phyloP scores from a whole-genome alignment of 2,113 vertebrate genomes.

The Clinocottus analis region DNA sequence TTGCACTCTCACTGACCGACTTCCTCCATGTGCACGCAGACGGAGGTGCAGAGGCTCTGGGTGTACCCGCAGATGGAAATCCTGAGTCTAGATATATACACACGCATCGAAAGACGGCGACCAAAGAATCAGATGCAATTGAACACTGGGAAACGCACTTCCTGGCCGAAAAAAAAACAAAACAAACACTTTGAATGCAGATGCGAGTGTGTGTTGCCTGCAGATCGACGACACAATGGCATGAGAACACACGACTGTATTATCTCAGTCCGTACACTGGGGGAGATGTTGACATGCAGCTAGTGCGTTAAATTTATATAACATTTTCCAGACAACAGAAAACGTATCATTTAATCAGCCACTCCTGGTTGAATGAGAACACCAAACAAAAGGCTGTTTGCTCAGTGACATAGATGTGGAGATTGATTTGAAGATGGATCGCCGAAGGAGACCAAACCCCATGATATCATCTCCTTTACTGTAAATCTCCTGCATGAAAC shows the following conservation, averaged over 20 bases:
- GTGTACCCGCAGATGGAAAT: conserved; percentile 73
- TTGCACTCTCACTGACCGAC: conserved; percentile 76
- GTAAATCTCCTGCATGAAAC: conserved; percentile 65
- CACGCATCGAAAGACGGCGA: conserved; percentile 53
- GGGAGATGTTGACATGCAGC: conserved; percentile 72
- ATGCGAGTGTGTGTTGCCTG: conserved; percentile 33
- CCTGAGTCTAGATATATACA: conserved; percentile 67
- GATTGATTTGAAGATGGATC: conserved; percentile 73
- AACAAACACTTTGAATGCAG: conserved; percentile 48
- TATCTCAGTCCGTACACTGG: conserved; percentile 60
- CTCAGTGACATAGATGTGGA: conserved; percentile 80
- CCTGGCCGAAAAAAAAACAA: conserved; percentile 50
- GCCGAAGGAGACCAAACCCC: conserved; percentile 72
- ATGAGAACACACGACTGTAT: conserved; percentile 50
- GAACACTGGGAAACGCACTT: conserved; percentile 61
- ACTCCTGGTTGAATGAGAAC: conserved; percentile 72
- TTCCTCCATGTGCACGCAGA: conserved; percentile 64
- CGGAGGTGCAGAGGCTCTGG: conserved; percentile 55
- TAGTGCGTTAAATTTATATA: conserved; percentile 70
- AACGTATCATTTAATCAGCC: conserved; percentile 74
- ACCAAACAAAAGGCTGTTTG: conserved; percentile 79
- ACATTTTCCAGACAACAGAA: conserved; percentile 78
- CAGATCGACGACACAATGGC: conserved; percentile 44
- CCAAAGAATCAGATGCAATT: conserved; percentile 52
- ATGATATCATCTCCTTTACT: conserved; percentile 79